phyloP scores from a whole-genome alignment of 1,140 invertebrate genomes.

The Eueides isabella region DNA sequence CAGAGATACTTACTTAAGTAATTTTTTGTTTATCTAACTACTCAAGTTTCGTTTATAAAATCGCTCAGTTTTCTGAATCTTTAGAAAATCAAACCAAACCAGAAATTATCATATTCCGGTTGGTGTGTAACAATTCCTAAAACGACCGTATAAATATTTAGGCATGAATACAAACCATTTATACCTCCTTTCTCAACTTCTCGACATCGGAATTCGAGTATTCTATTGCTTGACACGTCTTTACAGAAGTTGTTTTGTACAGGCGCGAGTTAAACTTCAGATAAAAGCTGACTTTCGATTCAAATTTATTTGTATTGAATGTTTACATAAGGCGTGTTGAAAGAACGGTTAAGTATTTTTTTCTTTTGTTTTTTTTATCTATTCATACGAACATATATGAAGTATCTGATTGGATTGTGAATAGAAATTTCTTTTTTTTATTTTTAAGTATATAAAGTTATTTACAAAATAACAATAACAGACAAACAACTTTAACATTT shows the following conservation, averaged over 20 bases:
- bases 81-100: neutral
- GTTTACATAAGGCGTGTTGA: neutral
- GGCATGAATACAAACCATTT: neutral
- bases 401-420: too few relatives aligned
- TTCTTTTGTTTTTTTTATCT: neutral
- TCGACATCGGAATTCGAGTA: conserved; percentile 53
- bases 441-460: too few relatives aligned
- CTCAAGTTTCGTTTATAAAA: neutral
- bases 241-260: conserved; percentile 61
- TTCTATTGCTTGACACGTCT: conserved; percentile 60
- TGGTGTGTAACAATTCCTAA: neutral
- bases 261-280: conserved; percentile 5
- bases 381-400: too few relatives aligned
- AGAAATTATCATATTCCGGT: neutral
- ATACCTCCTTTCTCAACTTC: conserved; percentile 46
- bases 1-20: too few relatives aligned
- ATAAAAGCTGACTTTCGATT: conserved; percentile 12
- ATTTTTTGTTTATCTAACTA: neutral
- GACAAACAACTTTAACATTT: too few relatives aligned
- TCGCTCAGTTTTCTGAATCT: neutral
- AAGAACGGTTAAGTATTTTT: neutral
- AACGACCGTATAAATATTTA: neutral
- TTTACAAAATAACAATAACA: too few relatives aligned
- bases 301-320: conserved; percentile 2
- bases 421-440: too few relatives aligned